Conservation (phyloP, 2,888 invertebrate genomes). For the Synanthedon tipuliformis region DNA sequence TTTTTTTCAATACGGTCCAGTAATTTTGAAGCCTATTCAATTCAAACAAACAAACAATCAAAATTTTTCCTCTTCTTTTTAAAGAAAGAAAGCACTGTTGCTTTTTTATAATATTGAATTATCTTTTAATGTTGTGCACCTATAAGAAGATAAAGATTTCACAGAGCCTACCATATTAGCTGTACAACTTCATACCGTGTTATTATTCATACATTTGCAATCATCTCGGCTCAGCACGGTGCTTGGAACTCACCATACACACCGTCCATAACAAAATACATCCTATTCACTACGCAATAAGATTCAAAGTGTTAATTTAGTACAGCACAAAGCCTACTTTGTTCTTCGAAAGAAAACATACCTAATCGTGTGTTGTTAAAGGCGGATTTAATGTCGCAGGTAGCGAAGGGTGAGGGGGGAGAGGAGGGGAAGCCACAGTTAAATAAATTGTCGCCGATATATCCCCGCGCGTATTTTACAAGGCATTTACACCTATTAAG, state of each 20-base stretch:
- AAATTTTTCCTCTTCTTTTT: no score
- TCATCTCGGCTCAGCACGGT: conserved; percentile 21
- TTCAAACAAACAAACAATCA: no score
- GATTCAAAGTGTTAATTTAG: not conserved
- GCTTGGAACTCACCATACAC: conserved; percentile 5
- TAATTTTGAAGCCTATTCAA: no score
- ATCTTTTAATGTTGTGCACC: not conserved
- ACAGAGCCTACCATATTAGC: conserved; percentile 18
- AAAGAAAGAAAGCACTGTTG: no score
- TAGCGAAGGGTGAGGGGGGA: conserved; percentile 25
- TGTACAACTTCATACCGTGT: conserved; percentile 9
- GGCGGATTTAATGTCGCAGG: conserved; percentile 8
- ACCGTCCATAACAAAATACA: not conserved
- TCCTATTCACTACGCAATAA: not conserved
- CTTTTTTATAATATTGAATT: no score
- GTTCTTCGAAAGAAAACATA: conserved; percentile 7
- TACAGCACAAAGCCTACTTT: conserved; percentile 2
- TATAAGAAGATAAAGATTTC: conserved; percentile 15
- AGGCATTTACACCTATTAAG: conserved; percentile 47
- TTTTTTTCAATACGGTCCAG: no score
- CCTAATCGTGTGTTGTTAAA: conserved; percentile 3
- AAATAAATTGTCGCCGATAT: conserved; percentile 59
- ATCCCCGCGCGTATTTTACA: conserved; percentile 51
- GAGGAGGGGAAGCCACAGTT: conserved; percentile 21
- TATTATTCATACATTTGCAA: conserved; percentile 21